These are phyloP conservation scores for Auanema freiburgensis DNA, from an alignment of 2,888 invertebrate species.

Conservation along the genomic window DNA sequence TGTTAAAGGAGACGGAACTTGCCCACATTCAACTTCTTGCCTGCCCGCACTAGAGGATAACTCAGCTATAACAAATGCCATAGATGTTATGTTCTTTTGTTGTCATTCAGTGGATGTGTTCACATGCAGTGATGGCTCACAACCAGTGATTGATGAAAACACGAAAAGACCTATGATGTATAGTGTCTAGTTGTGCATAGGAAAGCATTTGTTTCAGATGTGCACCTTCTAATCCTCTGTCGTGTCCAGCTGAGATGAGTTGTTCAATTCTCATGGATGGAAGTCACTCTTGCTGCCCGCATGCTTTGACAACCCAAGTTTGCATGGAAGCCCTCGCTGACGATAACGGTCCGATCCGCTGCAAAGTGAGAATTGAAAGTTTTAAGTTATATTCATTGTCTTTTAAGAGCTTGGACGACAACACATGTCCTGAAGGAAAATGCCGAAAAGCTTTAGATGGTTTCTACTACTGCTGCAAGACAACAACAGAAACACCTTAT, in stretches of 20 bases:
- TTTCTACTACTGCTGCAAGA: conserved; percentile 41
- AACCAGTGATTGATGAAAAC: conserved; percentile 27
- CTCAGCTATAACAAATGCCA: conserved; percentile 34
- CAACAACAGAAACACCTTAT: conserved; percentile 9
- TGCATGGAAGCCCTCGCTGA: conserved; percentile 38
- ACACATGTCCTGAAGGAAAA: conserved; percentile 36
- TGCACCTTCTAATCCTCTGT: conserved; percentile 29
- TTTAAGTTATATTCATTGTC: neutral
- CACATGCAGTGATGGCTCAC: conserved; percentile 40
- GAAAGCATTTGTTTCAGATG: conserved; percentile 23
- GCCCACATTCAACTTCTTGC: conserved; percentile 40
- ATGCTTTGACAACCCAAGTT: conserved; percentile 21
- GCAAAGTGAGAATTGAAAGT: conserved; percentile 16
- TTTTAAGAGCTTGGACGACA: conserved; percentile 41
- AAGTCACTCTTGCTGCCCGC: conserved; percentile 40
- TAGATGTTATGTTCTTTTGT: conserved; percentile 48
- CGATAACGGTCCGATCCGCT: conserved; percentile 29
- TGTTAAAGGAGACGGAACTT: conserved; percentile 28
- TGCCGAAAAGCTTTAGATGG: conserved; percentile 43
- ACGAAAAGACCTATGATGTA: conserved; percentile 21
- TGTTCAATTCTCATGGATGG: conserved; percentile 42
- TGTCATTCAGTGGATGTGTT: conserved; percentile 49
- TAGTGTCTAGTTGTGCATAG: neutral
- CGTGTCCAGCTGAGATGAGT: conserved; percentile 41
- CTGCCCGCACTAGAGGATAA: conserved; percentile 43